Evolutionary conservation across 2,113 vertebrate genomes (phyloP).

Genomic region (Tetraodon nigroviridis): DNA sequence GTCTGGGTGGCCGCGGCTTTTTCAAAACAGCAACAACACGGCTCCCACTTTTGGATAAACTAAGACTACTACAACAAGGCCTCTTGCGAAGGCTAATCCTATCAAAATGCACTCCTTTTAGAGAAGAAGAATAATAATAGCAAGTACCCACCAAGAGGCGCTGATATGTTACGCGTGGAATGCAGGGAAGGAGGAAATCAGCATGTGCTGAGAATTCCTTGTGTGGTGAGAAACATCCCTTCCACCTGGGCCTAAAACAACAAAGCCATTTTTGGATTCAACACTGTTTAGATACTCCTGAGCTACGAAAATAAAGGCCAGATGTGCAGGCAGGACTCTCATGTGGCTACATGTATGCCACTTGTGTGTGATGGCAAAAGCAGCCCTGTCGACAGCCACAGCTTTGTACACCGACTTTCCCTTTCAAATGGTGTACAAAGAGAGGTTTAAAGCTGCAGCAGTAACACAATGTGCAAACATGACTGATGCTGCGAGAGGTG

Average conservation of each 20-base stretch:
- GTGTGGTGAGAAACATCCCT: conserved; percentile 47
- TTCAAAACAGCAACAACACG: conserved; percentile 70
- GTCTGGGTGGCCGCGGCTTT: conserved; percentile 72
- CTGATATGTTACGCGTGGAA: conserved; percentile 69
- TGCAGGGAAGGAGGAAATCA: conserved; percentile 60
- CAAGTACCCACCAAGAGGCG: conserved; percentile 59
- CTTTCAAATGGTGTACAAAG: conserved; percentile 67
- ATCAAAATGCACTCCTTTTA: conserved; percentile 75
- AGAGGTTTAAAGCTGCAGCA: conserved; percentile 66
- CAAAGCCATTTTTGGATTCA: conserved; percentile 62
- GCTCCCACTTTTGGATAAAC: conserved; percentile 68
- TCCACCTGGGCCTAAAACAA: conserved; percentile 75
- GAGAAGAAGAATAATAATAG: conserved; percentile 63
- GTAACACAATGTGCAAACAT: conserved; percentile 57
- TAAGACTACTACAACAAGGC: conserved; percentile 72
- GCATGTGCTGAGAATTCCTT: conserved; percentile 49
- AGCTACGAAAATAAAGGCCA: conserved; percentile 73
- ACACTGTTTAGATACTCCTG: conserved; percentile 71
- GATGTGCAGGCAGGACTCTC: conserved; percentile 67
- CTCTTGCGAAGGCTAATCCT: conserved; percentile 71
- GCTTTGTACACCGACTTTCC: conserved; percentile 67
- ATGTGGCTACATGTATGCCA: conserved; percentile 73
- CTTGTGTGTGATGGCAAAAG: conserved; percentile 59
- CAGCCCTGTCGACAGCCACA: conserved; percentile 65
- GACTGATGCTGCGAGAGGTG: conserved; percentile 36